phyloP scores from a whole-genome alignment of 2,888 invertebrate genomes.

The Isoperla grammatica region DNA sequence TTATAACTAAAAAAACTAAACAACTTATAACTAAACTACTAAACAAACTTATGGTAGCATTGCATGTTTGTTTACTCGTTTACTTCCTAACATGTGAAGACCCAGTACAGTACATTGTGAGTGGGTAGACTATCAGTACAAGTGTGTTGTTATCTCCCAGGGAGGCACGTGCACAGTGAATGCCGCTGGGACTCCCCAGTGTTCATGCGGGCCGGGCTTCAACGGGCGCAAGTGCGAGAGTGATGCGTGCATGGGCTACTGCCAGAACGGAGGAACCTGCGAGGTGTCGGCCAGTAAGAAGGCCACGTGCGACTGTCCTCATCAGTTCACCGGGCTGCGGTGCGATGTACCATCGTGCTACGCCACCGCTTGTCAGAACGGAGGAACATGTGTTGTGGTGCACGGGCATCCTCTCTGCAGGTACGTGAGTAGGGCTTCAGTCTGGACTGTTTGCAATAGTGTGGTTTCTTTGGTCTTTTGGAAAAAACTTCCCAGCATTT shows the following conservation, averaged over 20 bases:
- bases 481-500: not conserved
- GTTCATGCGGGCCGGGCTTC: conserved; percentile 53
- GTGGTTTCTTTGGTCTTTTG: not conserved
- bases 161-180: conserved; percentile 32
- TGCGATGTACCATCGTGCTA: conserved; percentile 46
- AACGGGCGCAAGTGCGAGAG: conserved; percentile 48
- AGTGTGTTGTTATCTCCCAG: too few relatives aligned
- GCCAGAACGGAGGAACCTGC: conserved; percentile 52
- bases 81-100: too few relatives aligned
- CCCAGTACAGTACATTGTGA: too few relatives aligned
- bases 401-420: conserved; percentile 48
- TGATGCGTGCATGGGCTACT: conserved; percentile 52
- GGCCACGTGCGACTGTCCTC: conserved; percentile 46
- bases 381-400: conserved; percentile 49
- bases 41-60: too few relatives aligned
- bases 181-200: conserved; percentile 44
- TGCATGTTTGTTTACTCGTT: too few relatives aligned
- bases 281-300: conserved; percentile 36
- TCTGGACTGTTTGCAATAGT: not conserved
- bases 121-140: too few relatives aligned
- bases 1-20: too few relatives aligned
- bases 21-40: too few relatives aligned
- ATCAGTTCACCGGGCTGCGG: conserved; percentile 44
- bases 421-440: conserved; percentile 35
- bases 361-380: conserved; percentile 48